Percentiles rank a stretch among this genome's conserved stretches.
Conservation (phyloP, 2,888 invertebrate species). For the Caenorhabditis wallacei region DNA sequence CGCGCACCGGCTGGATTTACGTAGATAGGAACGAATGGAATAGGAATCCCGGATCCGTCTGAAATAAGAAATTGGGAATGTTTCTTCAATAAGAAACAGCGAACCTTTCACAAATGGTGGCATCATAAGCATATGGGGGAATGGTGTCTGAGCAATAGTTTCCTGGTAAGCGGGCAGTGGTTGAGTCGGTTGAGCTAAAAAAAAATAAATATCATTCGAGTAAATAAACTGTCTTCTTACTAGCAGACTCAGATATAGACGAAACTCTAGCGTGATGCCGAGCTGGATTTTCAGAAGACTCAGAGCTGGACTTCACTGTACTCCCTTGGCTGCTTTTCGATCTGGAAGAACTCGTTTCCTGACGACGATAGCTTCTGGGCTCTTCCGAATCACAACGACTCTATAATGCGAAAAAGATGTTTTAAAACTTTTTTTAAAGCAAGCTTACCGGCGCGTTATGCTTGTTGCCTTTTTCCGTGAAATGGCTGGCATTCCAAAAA, state of each 20-base stretch:
- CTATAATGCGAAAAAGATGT: slow-evolving; percentile 7
- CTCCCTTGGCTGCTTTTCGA: not conserved
- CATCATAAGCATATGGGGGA: not conserved
- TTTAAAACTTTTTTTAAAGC: not conserved
- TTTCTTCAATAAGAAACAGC: not conserved
- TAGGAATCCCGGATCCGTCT: slow-evolving; percentile 1
- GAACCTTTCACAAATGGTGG: slow-evolving; percentile 12
- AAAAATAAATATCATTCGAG: not conserved
- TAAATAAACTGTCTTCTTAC: not conserved
- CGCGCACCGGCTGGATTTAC: slow-evolving; percentile 38
- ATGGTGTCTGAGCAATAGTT: not conserved
- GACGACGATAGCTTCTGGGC: slow-evolving; percentile 1
- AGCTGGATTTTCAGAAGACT: not conserved
- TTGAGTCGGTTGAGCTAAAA: slow-evolving; percentile 2
- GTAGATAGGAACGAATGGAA: not conserved
- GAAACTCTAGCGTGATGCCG: not conserved
- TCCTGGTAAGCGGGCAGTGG: not conserved
- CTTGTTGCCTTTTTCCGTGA: not conserved
- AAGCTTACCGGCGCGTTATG: slow-evolving; percentile 13
- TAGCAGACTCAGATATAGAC: slow-evolving; percentile 15
- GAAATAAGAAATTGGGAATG: not conserved
- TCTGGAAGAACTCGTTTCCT: slow-evolving; percentile 9
- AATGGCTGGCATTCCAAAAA: slow-evolving; percentile 14
- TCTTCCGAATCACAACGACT: slow-evolving; percentile 43
- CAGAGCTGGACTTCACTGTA: not conserved